Base-by-base conservation (phyloP, 2,888 invertebrate genomes). In the Fragum whitleyi region DNA sequence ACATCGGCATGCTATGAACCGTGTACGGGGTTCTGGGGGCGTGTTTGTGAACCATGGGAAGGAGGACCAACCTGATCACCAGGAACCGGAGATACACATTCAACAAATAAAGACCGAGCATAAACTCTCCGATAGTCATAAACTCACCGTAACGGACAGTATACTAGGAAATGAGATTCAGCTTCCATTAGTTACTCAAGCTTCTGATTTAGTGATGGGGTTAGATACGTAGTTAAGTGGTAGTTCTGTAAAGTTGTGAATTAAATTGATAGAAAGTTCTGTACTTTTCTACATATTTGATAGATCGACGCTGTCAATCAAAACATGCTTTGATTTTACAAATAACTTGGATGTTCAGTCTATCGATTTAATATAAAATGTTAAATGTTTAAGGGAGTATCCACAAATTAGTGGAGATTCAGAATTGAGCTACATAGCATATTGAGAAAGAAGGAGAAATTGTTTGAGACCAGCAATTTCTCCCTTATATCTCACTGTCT, bases 1-100 rank as follows among this genome's bases (percentile, higher is more conserved):
- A 62, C 98, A 99, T 94, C 95, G 97, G 84, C 98, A 99, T 94
- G 99, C 99, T 0, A 97, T 99, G 97, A 98, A 98, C 94, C 95
- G 99, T 92, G 97, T 97, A 92, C 96, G 99, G 74, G 98, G 98
- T 0, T 98, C 98, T 95, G 98, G 98, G 26, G 99, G 99, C 5
- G 95, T 98, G 83, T 99, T 99, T 86, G 87, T 91, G n/a, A 81
- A 86, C 68, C 80, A 81, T 14, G 67, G 32, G 16, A 65, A 65
- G 29, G 29, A 65, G 29, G 29, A 42, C 21, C 28, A n/a, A 19
- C n/a, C 51, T n/a, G 26, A 39, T 51, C 28, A n/a, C 26, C 6
- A 1, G 36, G 51, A 47, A 6, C 47, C 14, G 16, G 47, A 47
- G 14, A 14, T 47, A 9, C 47, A 47, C 47, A 47, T 47, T 47